Base-by-base conservation (phyloP, 2,888 invertebrate genomes). In the Xanthorhoe designata region DNA sequence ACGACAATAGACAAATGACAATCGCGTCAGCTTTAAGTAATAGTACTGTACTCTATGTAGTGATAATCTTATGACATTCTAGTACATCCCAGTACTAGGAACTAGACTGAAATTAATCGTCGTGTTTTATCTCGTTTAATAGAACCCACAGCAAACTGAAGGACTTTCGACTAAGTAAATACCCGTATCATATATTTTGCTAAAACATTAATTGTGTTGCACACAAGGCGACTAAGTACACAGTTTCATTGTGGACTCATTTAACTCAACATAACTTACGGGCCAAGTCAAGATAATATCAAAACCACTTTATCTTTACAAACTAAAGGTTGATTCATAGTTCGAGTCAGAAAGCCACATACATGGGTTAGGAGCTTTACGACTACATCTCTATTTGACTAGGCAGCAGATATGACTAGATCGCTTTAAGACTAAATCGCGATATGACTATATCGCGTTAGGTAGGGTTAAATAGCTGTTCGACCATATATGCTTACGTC, bases 211-310 rank as follows among this genome's bases (percentile, higher is more conserved):
- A 38, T 24, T 32, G 32, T 42, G 38, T 3, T 13, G 1, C 13
- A 13, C 38, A 13, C 38, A 42, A 13, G 13, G 13, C 9, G 38
- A 42, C 38, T 42, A 24, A 24, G 24, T 24, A 24, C 24, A 42
- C 38, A 42, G 15, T 29, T 15, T 49, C 54, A 29, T 61, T 47
- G 9, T 55, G 32, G n/a, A 17, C 9, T 50, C 55, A 49, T 50
- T 24, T 49, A 62, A 42, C 9, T 24, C 51, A 24, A 59, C 59
- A 51, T 15, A 47, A 47, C 13, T 38, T 35, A 51, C 58, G 42
- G 38, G 47, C 19, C 2, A 52, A 24, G 35, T 61, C 55, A 17
- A 64, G 55, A 60, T 61, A 65, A 42, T 19, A 61, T 42, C 32
- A 58, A 53, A 53, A 61, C 24, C 61, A 32, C 38, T 58, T 45